Conservation (phyloP, 2,888 invertebrate species). For the Apamea epomidion region DNA sequence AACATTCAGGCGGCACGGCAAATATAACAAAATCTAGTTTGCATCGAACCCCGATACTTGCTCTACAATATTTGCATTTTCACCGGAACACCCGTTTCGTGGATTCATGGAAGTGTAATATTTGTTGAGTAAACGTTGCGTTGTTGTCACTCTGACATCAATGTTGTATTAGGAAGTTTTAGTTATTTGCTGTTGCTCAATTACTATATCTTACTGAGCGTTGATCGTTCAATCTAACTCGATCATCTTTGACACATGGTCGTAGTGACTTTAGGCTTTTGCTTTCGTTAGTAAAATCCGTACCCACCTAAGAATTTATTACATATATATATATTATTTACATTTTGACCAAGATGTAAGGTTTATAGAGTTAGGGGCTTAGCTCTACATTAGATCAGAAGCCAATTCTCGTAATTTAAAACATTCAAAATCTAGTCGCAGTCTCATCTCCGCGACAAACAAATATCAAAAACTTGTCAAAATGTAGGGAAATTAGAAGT, state of each 20-base stretch:
- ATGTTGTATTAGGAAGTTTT: slow-evolving; percentile 24
- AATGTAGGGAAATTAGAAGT: too few species aligned
- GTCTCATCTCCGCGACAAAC: too few species aligned
- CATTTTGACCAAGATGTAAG: neutral
- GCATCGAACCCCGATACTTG: slow-evolving; percentile 68
- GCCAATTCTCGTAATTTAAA: too few species aligned
- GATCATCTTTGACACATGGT: neutral
- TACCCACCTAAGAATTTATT: too few species aligned
- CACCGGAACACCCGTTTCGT: slow-evolving; percentile 59
- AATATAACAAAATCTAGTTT: slow-evolving; percentile 75
- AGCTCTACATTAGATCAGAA: neutral
- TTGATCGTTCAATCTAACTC: neutral
- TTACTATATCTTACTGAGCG: neutral
- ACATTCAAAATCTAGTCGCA: too few species aligned
- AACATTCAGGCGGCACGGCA: slow-evolving; percentile 66
- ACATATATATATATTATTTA: neutral
- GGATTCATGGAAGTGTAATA: slow-evolving; percentile 66
- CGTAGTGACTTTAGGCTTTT: neutral
- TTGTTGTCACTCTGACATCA: slow-evolving; percentile 37
- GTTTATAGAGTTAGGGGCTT: neutral
- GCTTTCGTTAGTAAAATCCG: neutral
- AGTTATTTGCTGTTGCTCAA: slow-evolving; percentile 21
- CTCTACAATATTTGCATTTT: slow-evolving; percentile 72
- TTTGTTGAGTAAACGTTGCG: slow-evolving; percentile 52
- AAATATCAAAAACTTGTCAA: too few species aligned